Conservation (phyloP, 2,113 vertebrate genomes). For the Corythoichthys haematopterus region DNA sequence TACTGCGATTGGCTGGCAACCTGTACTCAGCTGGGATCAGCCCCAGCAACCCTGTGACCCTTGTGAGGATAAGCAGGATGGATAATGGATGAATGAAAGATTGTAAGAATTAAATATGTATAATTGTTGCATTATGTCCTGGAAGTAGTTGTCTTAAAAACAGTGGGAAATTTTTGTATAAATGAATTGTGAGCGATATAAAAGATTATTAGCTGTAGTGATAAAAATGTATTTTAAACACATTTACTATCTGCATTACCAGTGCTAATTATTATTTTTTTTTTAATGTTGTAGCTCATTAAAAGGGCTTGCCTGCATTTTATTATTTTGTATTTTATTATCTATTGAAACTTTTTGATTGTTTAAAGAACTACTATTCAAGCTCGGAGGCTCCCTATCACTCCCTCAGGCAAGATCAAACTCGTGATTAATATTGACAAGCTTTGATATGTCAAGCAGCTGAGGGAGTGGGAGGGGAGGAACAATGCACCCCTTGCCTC, state of each 20-base stretch:
- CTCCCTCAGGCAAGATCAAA: background rate
- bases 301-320: background rate
- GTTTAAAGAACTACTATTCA: background rate
- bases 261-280: background rate
- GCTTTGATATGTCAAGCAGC: conserved; percentile 1
- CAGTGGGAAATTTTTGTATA: too few species aligned
- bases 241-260: background rate
- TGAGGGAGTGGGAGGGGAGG: conserved; percentile 10
- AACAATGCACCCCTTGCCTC: conserved; percentile 12
- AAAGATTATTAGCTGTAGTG: background rate
- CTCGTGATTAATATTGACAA: conserved; percentile 6
- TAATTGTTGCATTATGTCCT: too few species aligned
- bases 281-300: background rate
- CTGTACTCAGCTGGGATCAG: too few species aligned
- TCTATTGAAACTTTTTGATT: background rate
- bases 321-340: background rate
- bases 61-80: too few species aligned
- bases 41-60: too few species aligned
- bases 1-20: too few species aligned
- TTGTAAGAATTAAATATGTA: too few species aligned
- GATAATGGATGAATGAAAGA: too few species aligned
- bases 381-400: background rate
- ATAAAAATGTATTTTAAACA: background rate
- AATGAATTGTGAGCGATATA: background rate
- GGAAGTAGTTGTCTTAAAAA: too few species aligned